phyloP scores from a whole-genome alignment of 1,140 invertebrate species.

The Tetragonula clypearis region DNA sequence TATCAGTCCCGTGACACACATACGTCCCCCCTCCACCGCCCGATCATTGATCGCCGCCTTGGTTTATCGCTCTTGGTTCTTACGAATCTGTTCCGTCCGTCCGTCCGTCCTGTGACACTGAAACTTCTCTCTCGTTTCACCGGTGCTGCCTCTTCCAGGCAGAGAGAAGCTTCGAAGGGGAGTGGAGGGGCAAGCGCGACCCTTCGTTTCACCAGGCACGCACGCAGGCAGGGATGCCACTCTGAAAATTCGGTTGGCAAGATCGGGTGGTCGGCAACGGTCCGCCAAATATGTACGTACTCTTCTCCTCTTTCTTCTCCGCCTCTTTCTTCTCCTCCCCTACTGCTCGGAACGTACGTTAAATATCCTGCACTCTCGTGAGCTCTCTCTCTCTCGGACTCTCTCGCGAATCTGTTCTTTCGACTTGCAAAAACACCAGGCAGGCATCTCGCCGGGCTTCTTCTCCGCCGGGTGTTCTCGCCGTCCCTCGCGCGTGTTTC shows the following conservation, averaged over 20 bases:
- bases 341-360: not conserved
- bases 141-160: no score
- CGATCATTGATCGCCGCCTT: constrained; percentile 36
- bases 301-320: no score
- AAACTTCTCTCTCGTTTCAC: not conserved
- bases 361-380: no score
- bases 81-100: not conserved
- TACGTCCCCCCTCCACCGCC: not conserved
- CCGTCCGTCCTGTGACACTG: no score
- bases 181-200: no score
- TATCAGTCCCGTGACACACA: constrained; percentile 27
- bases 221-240: not conserved
- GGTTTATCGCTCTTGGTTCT: constrained; percentile 27
- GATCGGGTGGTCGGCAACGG: not conserved
- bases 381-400: no score
- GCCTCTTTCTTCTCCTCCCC: not conserved
- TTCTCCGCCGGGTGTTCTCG: not conserved
- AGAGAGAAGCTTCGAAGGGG: no score
- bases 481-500: not conserved
- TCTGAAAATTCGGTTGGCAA: not conserved
- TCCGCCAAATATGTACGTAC: no score
- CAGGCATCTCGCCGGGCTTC: constrained; percentile 43
- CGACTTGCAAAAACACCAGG: constrained; percentile 44
- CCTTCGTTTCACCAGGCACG: no score
- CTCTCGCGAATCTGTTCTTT: not conserved